Evolutionary conservation across 2,113 vertebrate genomes (phyloP).

Genomic region (Sminthopsis crassicaudata): DNA sequence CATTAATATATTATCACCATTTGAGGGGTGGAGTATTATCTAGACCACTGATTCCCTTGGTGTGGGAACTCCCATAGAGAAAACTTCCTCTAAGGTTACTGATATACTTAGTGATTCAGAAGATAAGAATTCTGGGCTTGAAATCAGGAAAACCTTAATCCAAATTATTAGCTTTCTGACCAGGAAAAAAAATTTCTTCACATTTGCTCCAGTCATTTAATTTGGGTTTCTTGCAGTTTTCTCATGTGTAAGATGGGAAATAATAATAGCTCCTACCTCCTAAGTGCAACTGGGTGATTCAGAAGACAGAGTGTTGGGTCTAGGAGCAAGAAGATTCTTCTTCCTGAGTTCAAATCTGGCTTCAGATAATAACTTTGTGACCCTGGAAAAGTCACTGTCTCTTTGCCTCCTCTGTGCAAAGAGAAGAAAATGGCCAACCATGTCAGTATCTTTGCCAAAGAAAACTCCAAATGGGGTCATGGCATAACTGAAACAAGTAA

Average conservation of each 20-base stretch:
- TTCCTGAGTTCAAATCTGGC: background rate
- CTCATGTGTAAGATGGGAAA: background rate
- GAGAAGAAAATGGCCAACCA: background rate
- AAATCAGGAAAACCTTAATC: background rate
- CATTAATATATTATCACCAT: background rate
- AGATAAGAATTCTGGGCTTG: background rate
- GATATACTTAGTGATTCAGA: background rate
- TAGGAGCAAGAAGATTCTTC: background rate
- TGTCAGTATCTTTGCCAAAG: background rate
- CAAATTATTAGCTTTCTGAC: background rate
- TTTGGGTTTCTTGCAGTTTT: background rate
- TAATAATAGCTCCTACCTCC: background rate
- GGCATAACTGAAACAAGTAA: background rate
- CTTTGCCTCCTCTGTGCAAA: background rate
- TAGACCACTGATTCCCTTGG: background rate
- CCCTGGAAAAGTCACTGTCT: background rate
- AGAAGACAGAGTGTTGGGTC: background rate
- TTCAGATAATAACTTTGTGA: background rate
- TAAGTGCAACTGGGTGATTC: background rate
- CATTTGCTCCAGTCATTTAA: background rate
- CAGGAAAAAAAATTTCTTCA: background rate
- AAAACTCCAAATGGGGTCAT: background rate
- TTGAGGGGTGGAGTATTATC: background rate
- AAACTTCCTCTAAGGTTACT: background rate
- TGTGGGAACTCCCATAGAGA: background rate